Base-by-base conservation (phyloP, 2,888 invertebrate species). In the Magallana nippona region DNA sequence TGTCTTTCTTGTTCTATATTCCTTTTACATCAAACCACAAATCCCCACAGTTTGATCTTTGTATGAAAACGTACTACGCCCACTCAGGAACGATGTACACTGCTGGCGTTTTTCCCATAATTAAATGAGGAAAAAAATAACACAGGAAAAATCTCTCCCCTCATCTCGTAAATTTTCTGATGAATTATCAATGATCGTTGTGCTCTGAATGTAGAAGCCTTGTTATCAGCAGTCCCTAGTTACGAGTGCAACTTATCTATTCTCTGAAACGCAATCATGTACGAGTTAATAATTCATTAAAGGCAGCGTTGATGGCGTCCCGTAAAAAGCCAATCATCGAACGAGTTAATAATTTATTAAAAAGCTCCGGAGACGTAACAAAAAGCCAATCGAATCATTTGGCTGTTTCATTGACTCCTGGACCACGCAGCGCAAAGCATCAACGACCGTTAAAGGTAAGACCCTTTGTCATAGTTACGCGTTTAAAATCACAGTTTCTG, bases 291-390 rank as follows among this genome's bases (percentile, higher is more conserved):
- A 71, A 71, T 71, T 71, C 71, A 71, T 71, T 27, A 27, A 71
- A 22, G 27, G 32, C 15, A 71, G 15, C 10, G 71, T 13, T 27
- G 27, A 71, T 71, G 71, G 15, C 22, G 71, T 71, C 71, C 71
- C 71, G 71, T 71, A 71, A 71, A 71, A 71, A 71, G 71, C 71
- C 71, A 71, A 71, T 71, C 71, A 71, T 71, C 71, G 71, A 27
- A 71, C 71, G 71, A 71, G 71, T 71, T 71, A 71, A 71, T 71
- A 71, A 71, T 71, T 71, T 71, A 71, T 71, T 27, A 71, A 71
- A 71, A 15, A 22, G 11, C 22, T 15, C 13, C 71, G 27, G 71
- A 71, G 27, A 22, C 71, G 71, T 13, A 27, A 71, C 71, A 71
- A 71, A 71, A 71, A 27, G 71, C 71, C 71, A 71, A 71, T 71